These are phyloP conservation scores for Ophion costatus DNA, from an alignment of 2,888 invertebrate species.

Conservation along the genomic window DNA sequence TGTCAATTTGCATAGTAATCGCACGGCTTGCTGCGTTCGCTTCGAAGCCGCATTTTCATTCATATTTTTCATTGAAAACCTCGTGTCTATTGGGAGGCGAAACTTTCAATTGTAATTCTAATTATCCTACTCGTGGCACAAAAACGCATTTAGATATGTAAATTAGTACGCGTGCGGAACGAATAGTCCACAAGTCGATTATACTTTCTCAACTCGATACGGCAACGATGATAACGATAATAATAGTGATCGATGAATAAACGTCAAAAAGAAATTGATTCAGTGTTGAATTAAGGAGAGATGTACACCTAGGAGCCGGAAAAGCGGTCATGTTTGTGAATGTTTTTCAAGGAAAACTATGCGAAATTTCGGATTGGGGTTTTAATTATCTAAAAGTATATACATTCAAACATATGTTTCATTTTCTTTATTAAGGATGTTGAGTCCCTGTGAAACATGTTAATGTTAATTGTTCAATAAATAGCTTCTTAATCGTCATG, in stretches of 20 bases:
- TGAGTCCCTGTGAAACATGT: too few species aligned
- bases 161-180: background rate
- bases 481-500: too few species aligned
- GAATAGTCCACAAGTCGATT: background rate
- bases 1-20: background rate
- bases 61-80: background rate
- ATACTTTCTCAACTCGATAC: background rate
- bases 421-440: too few species aligned
- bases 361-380: too few species aligned
- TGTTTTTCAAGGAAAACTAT: too few species aligned
- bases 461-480: too few species aligned
- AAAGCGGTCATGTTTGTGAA: too few species aligned
- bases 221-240: background rate
- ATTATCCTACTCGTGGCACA: conserved; percentile 8
- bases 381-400: too few species aligned
- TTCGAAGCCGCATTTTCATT: background rate
- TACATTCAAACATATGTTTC: too few species aligned
- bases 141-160: conserved; percentile 28
- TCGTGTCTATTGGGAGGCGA: background rate
- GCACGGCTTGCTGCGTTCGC: background rate
- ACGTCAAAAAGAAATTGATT: conserved; percentile 7
- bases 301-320: too few species aligned
- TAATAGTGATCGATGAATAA: background rate
- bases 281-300: too few species aligned
- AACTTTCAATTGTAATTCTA: background rate